These are phyloP conservation scores for Cladopsammia gracilis DNA, from an alignment of 64 coral and sea anemone species.

Conservation along the genomic window DNA sequence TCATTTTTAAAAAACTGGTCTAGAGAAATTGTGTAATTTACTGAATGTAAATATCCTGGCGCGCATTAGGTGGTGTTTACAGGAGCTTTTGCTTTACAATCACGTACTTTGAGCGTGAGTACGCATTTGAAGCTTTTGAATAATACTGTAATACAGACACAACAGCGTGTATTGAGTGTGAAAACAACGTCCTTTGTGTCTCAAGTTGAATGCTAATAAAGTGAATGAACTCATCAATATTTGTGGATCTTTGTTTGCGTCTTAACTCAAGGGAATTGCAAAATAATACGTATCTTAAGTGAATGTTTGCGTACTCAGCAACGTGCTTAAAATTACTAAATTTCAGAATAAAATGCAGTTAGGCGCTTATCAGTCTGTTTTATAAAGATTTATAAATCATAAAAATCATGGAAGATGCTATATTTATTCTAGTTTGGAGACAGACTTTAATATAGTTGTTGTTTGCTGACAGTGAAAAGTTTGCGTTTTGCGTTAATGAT, in stretches of 20 bases:
- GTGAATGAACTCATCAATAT: not conserved
- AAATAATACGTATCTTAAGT: not conserved
- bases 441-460: not conserved
- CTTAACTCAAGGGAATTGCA: not conserved
- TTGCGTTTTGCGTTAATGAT: not conserved
- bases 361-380: no score
- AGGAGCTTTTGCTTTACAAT: not conserved
- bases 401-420: no score
- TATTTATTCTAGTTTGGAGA: not conserved
- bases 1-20: no score
- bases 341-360: no score
- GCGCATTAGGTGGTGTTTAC: not conserved
- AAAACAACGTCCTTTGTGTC: not conserved
- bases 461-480: not conserved
- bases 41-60: not conserved
- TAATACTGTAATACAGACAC: not conserved
- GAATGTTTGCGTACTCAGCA: not conserved
- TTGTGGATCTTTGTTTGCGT: conserved; percentile 7
- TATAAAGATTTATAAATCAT: no score
- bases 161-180: not conserved
- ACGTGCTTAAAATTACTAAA: not conserved
- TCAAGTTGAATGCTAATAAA: conserved; percentile 2
- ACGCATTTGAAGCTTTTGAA: not conserved
- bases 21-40: no score
- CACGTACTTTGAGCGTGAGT: not conserved